Base-by-base conservation (phyloP, 2,113 vertebrate genomes). In the Rhinopomastus cyanomelas region DNA sequence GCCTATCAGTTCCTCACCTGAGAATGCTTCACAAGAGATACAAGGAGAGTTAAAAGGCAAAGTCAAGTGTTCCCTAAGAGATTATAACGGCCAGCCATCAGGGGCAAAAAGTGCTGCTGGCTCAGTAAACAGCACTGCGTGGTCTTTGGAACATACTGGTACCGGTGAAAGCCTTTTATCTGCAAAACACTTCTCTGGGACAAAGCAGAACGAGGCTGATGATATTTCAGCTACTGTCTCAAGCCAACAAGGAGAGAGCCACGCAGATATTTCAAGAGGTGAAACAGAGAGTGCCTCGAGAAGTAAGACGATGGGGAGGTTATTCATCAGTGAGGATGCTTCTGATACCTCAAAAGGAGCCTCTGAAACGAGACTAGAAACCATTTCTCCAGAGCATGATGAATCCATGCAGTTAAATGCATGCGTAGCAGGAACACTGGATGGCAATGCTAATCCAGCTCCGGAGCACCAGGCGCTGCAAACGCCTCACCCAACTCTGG, bases 371-470 rank as follows among this genome's bases (percentile, higher is more conserved):
- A 94, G 57, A 68, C 55, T 74, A 75, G 90, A 94, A 96, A 34
- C 66, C 66, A 19, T 88, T 91, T 57, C 44, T 36, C 56, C 69
- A 64, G 46, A 80, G 55, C 66, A 57, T 65, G 90, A 81, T 68
- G 87, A 96, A 92, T 93, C 87, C 44, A 4, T 64, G 48, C 87
- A 93, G 75, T 91, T 95, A 85, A 67, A 79, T 37, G 15, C 25
- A n/a, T 9, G 44, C 36, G 37, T 53, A 78, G 61, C 81, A 77
- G 95, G 94, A 71, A 71, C 34, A 0, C 55, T 97, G 80, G 97
- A 97, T 94, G 94, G 96, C 74, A 97, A 97, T 77, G 96, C 95
- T 87, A 97, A 98, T 85, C 95, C 96, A 91, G 92, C 94, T 87
- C 61, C 49, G 3, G 52, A 72, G 52, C 87, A 71, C 51, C 75